Percentiles rank a stretch among this genome's conserved stretches.
Conservation (phyloP, 2,888 invertebrate species). For the Argyra leucocephala region DNA sequence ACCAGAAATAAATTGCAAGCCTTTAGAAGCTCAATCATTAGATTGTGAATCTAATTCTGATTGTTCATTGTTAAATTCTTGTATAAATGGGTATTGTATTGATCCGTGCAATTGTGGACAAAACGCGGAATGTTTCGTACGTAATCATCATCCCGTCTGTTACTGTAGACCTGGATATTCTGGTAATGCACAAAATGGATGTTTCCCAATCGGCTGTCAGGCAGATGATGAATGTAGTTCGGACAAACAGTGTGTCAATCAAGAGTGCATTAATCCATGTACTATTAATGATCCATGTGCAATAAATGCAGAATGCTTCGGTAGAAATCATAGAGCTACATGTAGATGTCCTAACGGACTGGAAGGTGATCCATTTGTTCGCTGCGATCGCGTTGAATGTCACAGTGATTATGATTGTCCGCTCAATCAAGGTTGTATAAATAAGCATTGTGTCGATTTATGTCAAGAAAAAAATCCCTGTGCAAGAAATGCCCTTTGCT, state of each 20-base stretch:
- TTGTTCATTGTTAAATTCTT: constrained; percentile 72
- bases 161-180: constrained; percentile 72
- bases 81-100: constrained; percentile 68
- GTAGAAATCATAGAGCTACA: constrained; percentile 65
- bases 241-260: constrained; percentile 71
- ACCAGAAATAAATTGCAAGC: constrained; percentile 60
- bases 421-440: constrained; percentile 60
- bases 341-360: constrained; percentile 71
- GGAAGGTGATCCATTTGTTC: constrained; percentile 69
- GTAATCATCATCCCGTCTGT: constrained; percentile 78
- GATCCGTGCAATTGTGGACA: constrained; percentile 79
- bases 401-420: constrained; percentile 71
- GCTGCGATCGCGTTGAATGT: constrained; percentile 70
- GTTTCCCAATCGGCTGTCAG: constrained; percentile 71
- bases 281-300: constrained; percentile 71
- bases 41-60: constrained; percentile 73
- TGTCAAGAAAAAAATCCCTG: constrained; percentile 64
- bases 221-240: constrained; percentile 72
- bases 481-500: constrained; percentile 74
- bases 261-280: constrained; percentile 74
- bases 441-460: constrained; percentile 67
- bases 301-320: constrained; percentile 73
- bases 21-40: constrained; percentile 54
- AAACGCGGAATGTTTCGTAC: constrained; percentile 71
- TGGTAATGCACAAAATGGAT: constrained; percentile 75